Evolutionary conservation across 2,113 vertebrate genomes (phyloP), one percentile per base, ranked within the genome.

Genomic region (Spermophilus dauricus): DNA sequence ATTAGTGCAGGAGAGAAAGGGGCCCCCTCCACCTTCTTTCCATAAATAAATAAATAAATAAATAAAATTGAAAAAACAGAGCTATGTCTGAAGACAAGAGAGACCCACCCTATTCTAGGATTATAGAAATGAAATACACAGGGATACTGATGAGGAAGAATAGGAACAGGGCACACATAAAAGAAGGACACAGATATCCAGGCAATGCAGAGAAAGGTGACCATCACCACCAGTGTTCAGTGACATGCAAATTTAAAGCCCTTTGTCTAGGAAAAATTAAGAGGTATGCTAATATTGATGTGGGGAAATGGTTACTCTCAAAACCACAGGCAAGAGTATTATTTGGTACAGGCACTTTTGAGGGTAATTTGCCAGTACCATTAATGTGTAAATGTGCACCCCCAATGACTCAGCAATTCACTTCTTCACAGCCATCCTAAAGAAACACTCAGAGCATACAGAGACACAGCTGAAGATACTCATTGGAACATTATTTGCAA

Each of bases 161-260:
- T 30, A n/a, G 9, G 63, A 95, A 82, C 11, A 75, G 24, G 8
- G 11, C 32, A 87, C 8, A 77, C 5, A n/a, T 14, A 28, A 77
- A 82, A 97, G 32, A 85, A 53, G 87, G 89, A 75, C 78, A 80
- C 14, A 61, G 85, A 75, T 8, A 30, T 28, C 16, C 48, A 88
- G 88, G 34, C 67, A 73, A 51, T 39, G n/a, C 10, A 94, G 30
- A 73, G 63, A 85, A 96, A 86, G 18, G 56, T 75, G 28, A 37
- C 88, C 18, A 93, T 92, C 51, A 61, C 70, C 48, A 75, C 69
- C 53, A 77, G 13, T 6, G 8, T 70, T 97, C 30, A 80, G 32
- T 42, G 69, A 96, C 37, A 56, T 67, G 24, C 48, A 84, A 95
- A 89, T 70, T 61, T 93, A 80, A 84, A 95, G 12, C 56, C 86